Conservation (phyloP, 37 sponge, comb jelly and placozoan species). For the Cladorhizidae sp. region DNA sequence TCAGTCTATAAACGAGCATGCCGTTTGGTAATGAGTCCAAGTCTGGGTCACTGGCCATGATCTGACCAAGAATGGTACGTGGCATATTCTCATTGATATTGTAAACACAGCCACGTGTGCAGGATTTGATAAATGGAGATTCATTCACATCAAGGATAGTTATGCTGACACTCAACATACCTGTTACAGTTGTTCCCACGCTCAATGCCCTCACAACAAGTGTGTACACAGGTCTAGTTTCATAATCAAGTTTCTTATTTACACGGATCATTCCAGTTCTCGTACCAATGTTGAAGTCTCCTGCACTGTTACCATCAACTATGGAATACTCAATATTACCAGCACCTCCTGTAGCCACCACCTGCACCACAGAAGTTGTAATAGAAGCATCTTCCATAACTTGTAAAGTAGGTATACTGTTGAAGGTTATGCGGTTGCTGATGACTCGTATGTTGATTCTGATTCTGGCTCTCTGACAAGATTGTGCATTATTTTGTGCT, state of each 20-base stretch:
- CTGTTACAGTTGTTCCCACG: background rate
- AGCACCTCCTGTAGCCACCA: constrained; percentile 57
- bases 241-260: constrained; percentile 16
- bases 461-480: constrained; percentile 47
- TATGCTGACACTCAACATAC: background rate
- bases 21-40: constrained; percentile 45
- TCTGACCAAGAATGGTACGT: constrained; percentile 2
- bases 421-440: constrained; percentile 5
- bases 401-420: background rate
- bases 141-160: constrained; percentile 22
- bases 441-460: constrained; percentile 26
- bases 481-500: constrained; percentile 32
- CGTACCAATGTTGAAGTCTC: constrained; percentile 38
- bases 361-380: constrained; percentile 16
- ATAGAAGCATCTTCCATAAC: constrained; percentile 49
- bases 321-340: constrained; percentile 56
- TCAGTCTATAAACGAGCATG: constrained; percentile 32
- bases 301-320: constrained; percentile 20
- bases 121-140: constrained; percentile 40
- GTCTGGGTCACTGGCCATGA: constrained; percentile 69
- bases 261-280: constrained; percentile 46
- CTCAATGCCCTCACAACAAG: constrained; percentile 24
- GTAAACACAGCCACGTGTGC: constrained; percentile 33
- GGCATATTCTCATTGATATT: constrained; percentile 37
- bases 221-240: constrained; percentile 25